phyloP scores from a whole-genome alignment of 2,113 vertebrate genomes.

The Canis aureus region DNA sequence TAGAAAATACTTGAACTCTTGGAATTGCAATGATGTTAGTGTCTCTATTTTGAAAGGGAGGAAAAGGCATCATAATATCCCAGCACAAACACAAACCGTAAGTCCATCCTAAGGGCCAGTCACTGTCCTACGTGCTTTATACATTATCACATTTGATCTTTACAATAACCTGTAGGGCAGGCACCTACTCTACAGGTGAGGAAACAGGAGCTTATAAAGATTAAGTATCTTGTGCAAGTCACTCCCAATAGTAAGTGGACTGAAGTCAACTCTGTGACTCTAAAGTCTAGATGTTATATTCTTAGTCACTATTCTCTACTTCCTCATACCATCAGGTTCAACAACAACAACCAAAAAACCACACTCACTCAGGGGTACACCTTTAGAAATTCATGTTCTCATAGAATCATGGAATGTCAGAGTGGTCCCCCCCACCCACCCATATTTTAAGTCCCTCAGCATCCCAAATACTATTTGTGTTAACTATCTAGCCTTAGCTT shows the following conservation, averaged over 20 bases:
- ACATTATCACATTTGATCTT: conserved; percentile 44
- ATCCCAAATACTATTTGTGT: background rate
- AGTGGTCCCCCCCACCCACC: too few relatives aligned
- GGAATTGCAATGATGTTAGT: background rate
- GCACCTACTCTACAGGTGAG: conserved; percentile 9
- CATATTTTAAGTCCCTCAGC: background rate
- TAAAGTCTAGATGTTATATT: background rate
- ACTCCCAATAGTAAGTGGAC: conserved; percentile 18
- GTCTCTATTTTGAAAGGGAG: background rate
- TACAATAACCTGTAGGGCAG: conserved; percentile 39
- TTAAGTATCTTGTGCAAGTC: conserved; percentile 46
- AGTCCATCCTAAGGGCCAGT: background rate
- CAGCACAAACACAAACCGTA: background rate
- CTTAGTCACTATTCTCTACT: background rate
- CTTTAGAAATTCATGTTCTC: background rate
- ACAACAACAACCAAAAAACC: background rate
- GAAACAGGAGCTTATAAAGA: conserved; percentile 29
- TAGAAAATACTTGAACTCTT: background rate
- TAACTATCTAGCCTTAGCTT: background rate
- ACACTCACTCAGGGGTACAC: background rate
- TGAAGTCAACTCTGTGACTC: background rate
- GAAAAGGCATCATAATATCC: background rate
- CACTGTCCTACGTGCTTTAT: background rate
- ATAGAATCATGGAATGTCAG: background rate
- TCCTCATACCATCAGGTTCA: conserved; percentile 10